These are phyloP conservation scores for Willowsia nigromaculata DNA, from an alignment of 2,888 invertebrate genomes.

Conservation along the genomic window DNA sequence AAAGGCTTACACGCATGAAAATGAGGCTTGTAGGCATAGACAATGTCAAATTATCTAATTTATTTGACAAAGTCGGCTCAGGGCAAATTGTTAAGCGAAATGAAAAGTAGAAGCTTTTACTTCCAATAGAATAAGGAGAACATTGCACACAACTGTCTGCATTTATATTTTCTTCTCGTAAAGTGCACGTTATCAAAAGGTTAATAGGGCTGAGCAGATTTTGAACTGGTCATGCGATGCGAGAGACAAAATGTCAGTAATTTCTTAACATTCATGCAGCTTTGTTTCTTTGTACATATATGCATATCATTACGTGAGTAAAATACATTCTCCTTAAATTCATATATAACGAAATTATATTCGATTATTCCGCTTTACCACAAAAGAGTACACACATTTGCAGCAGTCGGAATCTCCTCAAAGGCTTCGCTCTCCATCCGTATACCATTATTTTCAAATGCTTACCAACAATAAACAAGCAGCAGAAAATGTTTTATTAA, in stretches of 20 bases:
- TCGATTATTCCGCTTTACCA: background rate
- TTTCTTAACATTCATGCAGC: conserved; percentile 11
- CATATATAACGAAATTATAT: background rate
- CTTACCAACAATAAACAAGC: conserved; percentile 9
- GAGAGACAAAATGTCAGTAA: background rate
- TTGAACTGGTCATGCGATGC: background rate
- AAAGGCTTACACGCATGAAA: background rate
- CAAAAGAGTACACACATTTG: background rate
- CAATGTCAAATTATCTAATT: conserved; percentile 61
- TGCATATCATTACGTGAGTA: background rate
- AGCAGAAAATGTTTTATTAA: background rate
- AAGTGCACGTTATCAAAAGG: conserved; percentile 24
- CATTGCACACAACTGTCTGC: background rate
- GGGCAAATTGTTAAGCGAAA: conserved; percentile 35
- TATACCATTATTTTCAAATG: background rate
- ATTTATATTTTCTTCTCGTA: background rate
- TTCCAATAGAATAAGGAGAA: background rate
- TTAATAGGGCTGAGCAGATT: background rate
- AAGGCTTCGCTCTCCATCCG: background rate
- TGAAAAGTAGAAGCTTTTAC: conserved; percentile 26
- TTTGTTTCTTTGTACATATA: background rate
- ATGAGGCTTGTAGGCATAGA: background rate
- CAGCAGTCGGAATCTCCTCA: conserved; percentile 29
- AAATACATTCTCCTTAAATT: background rate
- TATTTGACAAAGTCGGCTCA: conserved; percentile 57